Evolutionary conservation across 1,140 invertebrate genomes (phyloP), one percentile per base, ranked within the genome.

Genomic region (Acromyrmex echinatior): DNA sequence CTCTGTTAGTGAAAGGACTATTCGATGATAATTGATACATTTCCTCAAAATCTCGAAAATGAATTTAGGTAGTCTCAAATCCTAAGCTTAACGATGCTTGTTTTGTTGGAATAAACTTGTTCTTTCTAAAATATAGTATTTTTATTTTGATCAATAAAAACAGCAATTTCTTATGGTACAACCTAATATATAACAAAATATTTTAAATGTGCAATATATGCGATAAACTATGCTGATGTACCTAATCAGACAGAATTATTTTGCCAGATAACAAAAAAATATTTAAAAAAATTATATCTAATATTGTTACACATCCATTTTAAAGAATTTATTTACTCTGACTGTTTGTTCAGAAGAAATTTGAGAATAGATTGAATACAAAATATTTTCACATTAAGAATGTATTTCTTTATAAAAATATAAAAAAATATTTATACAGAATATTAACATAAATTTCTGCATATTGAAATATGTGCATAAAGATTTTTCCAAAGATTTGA

Each of bases 201-300:
- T 68, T 68, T 68, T 45, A 66, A 4, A 51, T 60, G 45, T 80
- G 51, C 77, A 81, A 60, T 60, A 39, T 62, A 74, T 35, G 53
- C 35, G 53, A 35, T 76, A 14, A 74, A 62, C 25, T 74, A 76
- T 51, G 51, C 62, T 68, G 39, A 86, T 86, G 77, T 86, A 86
- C 53, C 85, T 74, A 84, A 74, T 51, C 39, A 45, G 18, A 73
- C 56, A 49, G 58, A 85, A 79, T 86, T 53, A 49, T 68, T 80
- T 45, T 66, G 35, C 21, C 21, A 25, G 18, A 86, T 77, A 35
- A 28, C 28, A 85, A 39, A 25, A 70, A 45, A 68, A 68, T 53
- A 53, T 6, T 39, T 56, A 18, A 65, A 78, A 85, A 78, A 3
- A 78, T 66, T 60, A 63, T 78, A 79, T 85, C 31, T 74, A 45